phyloP scores from a whole-genome alignment of 2,797 vertebrate species.

The Neosilurus hyrtlii region DNA sequence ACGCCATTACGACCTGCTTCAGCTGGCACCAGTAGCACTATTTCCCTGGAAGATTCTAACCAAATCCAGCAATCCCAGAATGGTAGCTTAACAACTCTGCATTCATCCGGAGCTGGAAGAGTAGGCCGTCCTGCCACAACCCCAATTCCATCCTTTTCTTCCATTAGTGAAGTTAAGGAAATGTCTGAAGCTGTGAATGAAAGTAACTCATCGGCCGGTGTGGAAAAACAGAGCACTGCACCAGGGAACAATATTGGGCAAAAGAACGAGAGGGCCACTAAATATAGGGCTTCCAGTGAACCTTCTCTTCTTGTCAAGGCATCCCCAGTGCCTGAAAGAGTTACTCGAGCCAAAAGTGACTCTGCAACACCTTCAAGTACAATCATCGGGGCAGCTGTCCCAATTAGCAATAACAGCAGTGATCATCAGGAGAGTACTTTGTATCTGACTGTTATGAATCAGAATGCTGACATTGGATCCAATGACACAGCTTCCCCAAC shows the following conservation, averaged over 20 bases:
- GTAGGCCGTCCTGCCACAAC: constrained; percentile 60
- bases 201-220: constrained; percentile 67
- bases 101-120: constrained; percentile 75
- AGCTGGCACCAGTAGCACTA: constrained; percentile 68
- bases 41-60: constrained; percentile 77
- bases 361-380: constrained; percentile 69
- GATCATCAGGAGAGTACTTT: constrained; percentile 79
- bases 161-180: constrained; percentile 78
- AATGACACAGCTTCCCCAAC: constrained; percentile 70
- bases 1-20: constrained; percentile 77
- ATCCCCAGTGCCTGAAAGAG: constrained; percentile 74
- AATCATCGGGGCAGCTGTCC: constrained; percentile 74
- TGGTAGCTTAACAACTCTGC: constrained; percentile 70
- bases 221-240: constrained; percentile 72
- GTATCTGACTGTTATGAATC: constrained; percentile 84
- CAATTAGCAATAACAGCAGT: constrained; percentile 80
- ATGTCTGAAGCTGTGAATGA: constrained; percentile 79
- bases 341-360: constrained; percentile 78
- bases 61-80: constrained; percentile 74
- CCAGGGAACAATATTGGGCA: constrained; percentile 65
- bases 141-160: constrained; percentile 17
- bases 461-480: constrained; percentile 77
- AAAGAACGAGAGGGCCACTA: constrained; percentile 76
- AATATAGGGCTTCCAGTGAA: constrained; percentile 82
- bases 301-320: constrained; percentile 77